phyloP scores from a whole-genome alignment of 2,797 vertebrate species.

The Gorsachius magnificus region DNA sequence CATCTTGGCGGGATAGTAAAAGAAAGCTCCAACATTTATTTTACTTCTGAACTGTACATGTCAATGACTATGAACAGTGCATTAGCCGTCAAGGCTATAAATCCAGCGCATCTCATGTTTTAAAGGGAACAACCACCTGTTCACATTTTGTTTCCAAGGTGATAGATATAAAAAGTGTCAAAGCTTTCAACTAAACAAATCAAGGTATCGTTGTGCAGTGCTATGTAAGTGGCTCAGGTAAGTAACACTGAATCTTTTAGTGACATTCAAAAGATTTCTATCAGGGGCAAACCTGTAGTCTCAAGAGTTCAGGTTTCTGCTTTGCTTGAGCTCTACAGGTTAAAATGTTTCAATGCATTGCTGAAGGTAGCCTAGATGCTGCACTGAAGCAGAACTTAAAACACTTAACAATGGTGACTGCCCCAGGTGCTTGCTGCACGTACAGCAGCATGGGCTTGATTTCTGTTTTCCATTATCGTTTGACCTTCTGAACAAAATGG shows the following conservation, averaged over 20 bases:
- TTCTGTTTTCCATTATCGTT: background rate
- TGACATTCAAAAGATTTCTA: background rate
- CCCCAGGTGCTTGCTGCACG: fast-evolving
- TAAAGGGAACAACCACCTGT: background rate
- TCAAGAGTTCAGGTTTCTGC: background rate
- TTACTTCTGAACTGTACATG: background rate
- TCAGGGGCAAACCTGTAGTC: background rate
- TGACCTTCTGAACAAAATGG: background rate
- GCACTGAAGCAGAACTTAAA: background rate
- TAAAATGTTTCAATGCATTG: background rate
- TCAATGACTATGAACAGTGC: background rate
- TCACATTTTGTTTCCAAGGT: constrained; percentile 29
- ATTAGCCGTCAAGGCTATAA: background rate
- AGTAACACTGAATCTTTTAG: background rate
- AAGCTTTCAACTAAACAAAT: constrained; percentile 13
- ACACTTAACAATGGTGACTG: background rate
- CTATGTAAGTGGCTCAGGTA: background rate
- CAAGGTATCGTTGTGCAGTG: background rate
- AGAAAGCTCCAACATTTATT: background rate
- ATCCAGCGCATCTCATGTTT: background rate
- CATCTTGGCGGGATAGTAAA: background rate
- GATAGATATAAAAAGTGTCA: background rate
- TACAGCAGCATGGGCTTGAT: background rate
- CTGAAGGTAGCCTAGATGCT: background rate
- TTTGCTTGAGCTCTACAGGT: background rate